Evolutionary conservation across 2,113 vertebrate species (phyloP), one percentile per base, ranked within the genome.

Genomic region (Gobio gobio): DNA sequence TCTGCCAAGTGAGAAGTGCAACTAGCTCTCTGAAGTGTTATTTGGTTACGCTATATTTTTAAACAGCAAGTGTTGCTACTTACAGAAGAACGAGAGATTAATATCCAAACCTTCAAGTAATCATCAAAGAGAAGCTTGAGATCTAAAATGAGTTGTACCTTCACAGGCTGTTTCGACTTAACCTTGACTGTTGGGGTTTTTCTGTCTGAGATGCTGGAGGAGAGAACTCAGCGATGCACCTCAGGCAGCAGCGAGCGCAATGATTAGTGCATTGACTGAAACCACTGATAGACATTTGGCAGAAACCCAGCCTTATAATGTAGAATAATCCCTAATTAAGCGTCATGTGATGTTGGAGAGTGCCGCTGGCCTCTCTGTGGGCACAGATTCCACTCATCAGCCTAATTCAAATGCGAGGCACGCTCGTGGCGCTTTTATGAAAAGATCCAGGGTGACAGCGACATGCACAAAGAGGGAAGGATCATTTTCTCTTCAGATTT

Each of bases 321-420:
- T 82, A 82, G 80, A 86, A 87, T 87, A 92, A 91, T 88, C 87
- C 80, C 87, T 90, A 92, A 93, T 92, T 92, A 92, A 88, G 89
- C 88, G 83, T 86, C 61, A 90, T 90, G 89, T 88, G 84, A 85
- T 82, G 85, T 70, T 92, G 79, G 64, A 83, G 87, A 86, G 85
- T 79, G 84, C 82, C 87, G 74, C 76, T 76, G 83, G 88, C 70
- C 87, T 84, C 85, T 83, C 76, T 90, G 54, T 85, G 83, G 84
- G 86, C 87, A 83, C 86, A 83, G 90, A 91, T 81, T 33, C 88
- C 88, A 88, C 81, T 89, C 84, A 90, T 83, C 86, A 59, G 40
- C 86, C 70, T 91, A 85, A 92, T 92, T 91, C 78, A 78, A 40
- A 89, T 90, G 82, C 33, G 1, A 87, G 85, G 45, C 70, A 90